Conservation (phyloP, 1,140 invertebrate species). For the Drosophila willistoni region DNA sequence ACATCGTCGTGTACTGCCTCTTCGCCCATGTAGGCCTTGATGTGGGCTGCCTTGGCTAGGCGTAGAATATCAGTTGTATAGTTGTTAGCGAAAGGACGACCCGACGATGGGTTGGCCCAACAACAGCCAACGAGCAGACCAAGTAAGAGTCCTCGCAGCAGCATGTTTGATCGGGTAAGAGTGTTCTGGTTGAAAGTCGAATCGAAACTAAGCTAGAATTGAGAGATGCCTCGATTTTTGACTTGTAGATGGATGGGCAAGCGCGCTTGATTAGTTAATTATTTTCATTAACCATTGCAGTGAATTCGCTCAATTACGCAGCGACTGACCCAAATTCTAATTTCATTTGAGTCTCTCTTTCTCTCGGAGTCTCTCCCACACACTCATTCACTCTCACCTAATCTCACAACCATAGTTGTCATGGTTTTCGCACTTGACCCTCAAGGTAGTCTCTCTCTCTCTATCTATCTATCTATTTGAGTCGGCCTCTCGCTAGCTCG, state of each 20-base stretch:
- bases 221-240: conserved; percentile 75
- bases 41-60: conserved; percentile 84
- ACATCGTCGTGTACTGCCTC: conserved; percentile 83
- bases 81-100: conserved; percentile 53
- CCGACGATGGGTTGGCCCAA: not conserved
- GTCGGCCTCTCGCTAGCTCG: not conserved
- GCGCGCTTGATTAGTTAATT: conserved; percentile 74
- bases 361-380: conserved; percentile 18
- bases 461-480: conserved; percentile 4
- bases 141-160: conserved; percentile 3
- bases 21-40: conserved; percentile 90
- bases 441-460: conserved; percentile 52
- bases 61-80: conserved; percentile 73
- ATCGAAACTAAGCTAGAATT: conserved; percentile 66
- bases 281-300: conserved; percentile 72
- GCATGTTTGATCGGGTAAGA: not conserved
- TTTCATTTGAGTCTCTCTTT: conserved; percentile 28
- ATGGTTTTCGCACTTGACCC: conserved; percentile 61
- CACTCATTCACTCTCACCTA: not conserved
- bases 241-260: conserved; percentile 46
- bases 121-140: conserved; percentile 35
- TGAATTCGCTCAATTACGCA: conserved; percentile 61
- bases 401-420: not conserved
- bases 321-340: conserved; percentile 70
- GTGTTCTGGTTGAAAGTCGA: conserved; percentile 52